Base-by-base conservation (phyloP, 2,113 vertebrate genomes). In the Lophochroa leadbeateri region DNA sequence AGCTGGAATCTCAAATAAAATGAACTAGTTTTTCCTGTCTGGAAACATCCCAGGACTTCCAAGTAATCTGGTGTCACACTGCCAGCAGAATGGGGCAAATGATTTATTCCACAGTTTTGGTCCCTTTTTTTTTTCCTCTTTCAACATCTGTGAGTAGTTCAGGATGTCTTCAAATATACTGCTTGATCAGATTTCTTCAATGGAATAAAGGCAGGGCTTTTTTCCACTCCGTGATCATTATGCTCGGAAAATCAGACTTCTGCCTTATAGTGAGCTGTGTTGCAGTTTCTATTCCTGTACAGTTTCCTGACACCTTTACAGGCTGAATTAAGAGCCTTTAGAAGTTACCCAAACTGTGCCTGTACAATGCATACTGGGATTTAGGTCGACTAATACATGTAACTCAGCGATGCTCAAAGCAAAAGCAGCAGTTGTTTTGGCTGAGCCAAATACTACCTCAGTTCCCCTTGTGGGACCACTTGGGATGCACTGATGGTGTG, bases 1-100 rank as follows among this genome's bases (percentile, higher is more conserved):
- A 52, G 25, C 29, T 94, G 85, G 74, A 92, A 92, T 84, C 77
- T 83, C 72, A 69, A 78, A 78, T 39, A 52, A 92, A 95, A 86
- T 57, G 41, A 91, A 63, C 44, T 43, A 3, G 1, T 33, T 96
- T 93, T 88, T 92, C 65, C 90, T 85, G 47, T 39, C 79, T 97
- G 94, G 82, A 93, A 91, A 82, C 52, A 76, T 37, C 88, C 57
- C 82, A 95, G 70, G 63, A 60, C 23, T 87, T 94, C 84, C 90
- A 84, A 96, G 81, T 46, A 49, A 55, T 82, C 78, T 60, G 55
- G 46, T 88, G 77, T 92, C 81, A 75, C 39, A 20, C 3, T 87
- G 74, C 74, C 87, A 88, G 95, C 35, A 60, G 71, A 80, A 82
- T 7, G 61, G 71, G 63, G 71, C 53, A 90, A 88, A 72, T 80